phyloP scores from a whole-genome alignment of 1,140 invertebrate genomes.

The Atopsyche davidsoni region DNA sequence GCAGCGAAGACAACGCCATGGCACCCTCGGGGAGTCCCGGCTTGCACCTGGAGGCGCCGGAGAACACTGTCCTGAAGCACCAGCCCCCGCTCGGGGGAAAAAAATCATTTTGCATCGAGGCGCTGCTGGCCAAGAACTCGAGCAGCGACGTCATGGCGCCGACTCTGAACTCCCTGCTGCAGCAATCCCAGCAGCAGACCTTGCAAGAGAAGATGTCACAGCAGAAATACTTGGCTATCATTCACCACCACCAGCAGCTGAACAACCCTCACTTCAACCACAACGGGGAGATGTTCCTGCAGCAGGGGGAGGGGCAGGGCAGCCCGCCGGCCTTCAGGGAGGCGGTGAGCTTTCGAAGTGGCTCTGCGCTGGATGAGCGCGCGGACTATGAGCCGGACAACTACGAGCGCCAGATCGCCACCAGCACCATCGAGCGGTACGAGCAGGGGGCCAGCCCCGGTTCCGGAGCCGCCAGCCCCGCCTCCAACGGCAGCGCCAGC shows the following conservation, averaged over 20 bases:
- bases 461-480: slow-evolving; percentile 38
- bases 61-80: slow-evolving; percentile 20
- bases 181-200: slow-evolving; percentile 29
- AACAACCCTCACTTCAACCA: slow-evolving; percentile 39
- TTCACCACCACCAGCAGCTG: slow-evolving; percentile 44
- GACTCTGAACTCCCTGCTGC: slow-evolving; percentile 24
- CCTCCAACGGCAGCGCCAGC: slow-evolving; percentile 38
- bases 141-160: slow-evolving; percentile 16
- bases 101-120: slow-evolving; percentile 48
- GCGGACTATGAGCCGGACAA: slow-evolving; percentile 26
- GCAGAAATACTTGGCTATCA: slow-evolving; percentile 43
- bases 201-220: slow-evolving; percentile 40
- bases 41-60: slow-evolving; percentile 4
- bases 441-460: slow-evolving; percentile 31
- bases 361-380: slow-evolving; percentile 6
- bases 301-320: neutral
- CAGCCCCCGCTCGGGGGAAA: slow-evolving; percentile 30
- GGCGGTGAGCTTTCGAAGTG: slow-evolving; percentile 1
- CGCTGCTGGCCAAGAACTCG: slow-evolving; percentile 39
- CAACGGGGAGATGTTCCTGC: slow-evolving; percentile 31
- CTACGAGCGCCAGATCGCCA: slow-evolving; percentile 41
- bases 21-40: slow-evolving; percentile 1
- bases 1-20: slow-evolving; percentile 7
- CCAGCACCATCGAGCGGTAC: slow-evolving; percentile 41
- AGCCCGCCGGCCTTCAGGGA: neutral